phyloP scores from a whole-genome alignment of 2,113 vertebrate genomes.

The Rhombomys opimus region DNA sequence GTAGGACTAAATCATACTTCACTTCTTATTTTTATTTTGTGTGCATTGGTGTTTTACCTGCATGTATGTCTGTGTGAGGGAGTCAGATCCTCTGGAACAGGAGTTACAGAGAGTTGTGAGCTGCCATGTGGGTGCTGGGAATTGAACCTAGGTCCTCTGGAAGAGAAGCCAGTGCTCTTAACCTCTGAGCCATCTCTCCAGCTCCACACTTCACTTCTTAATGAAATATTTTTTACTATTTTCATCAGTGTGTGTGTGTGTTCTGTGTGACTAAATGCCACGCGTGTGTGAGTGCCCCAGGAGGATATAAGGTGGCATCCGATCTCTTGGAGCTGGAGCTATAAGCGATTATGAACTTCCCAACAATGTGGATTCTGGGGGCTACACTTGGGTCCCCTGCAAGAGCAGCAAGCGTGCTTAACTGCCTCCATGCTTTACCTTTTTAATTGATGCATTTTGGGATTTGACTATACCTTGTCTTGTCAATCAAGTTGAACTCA shows the following conservation, averaged over 20 bases:
- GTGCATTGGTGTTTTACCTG: too few relatives aligned
- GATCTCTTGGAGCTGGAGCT: background rate
- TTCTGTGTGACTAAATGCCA: background rate
- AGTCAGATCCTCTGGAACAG: too few relatives aligned
- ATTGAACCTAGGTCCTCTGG: too few relatives aligned
- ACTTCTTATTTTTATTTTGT: background rate
- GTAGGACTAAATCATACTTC: background rate
- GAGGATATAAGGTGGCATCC: background rate
- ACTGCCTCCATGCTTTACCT: background rate
- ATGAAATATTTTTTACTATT: background rate
- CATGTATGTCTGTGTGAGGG: too few relatives aligned
- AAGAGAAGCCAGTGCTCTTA: too few relatives aligned
- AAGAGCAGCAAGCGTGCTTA: background rate
- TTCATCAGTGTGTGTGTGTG: background rate
- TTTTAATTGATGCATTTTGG: background rate
- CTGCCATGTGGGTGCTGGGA: too few relatives aligned
- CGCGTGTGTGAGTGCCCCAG: too few relatives aligned
- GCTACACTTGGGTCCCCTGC: background rate
- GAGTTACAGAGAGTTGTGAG: too few relatives aligned
- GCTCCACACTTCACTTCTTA: background rate
- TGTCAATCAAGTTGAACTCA: background rate
- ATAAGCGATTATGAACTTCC: background rate
- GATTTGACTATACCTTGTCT: background rate
- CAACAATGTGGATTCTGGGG: background rate
- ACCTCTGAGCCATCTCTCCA: too few relatives aligned